These are phyloP conservation scores for Lepisosteus osseus DNA, from an alignment of 2,113 vertebrate species.

Conservation along the genomic window DNA sequence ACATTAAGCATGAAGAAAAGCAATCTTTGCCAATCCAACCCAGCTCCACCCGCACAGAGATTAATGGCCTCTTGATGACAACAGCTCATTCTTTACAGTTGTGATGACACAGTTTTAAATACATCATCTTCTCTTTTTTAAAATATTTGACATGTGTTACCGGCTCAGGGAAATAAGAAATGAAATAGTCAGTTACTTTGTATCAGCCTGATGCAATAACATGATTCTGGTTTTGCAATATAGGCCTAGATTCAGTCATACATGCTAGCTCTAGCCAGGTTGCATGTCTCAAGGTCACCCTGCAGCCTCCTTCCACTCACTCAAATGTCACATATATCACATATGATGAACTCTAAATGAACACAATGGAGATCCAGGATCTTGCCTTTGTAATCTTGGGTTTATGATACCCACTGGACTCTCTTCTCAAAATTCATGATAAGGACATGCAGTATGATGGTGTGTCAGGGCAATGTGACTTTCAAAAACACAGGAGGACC, in stretches of 20 bases:
- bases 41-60: no score
- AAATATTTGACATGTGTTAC: no score
- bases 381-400: no score
- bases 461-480: no score
- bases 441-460: no score
- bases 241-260: conserved; percentile 29
- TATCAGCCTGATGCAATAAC: conserved; percentile 38
- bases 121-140: background rate
- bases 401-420: no score
- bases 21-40: no score
- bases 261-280: conserved; percentile 43
- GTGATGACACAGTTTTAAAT: background rate
- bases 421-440: no score
- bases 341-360: conserved; percentile 58
- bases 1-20: background rate
- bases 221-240: conserved; percentile 42
- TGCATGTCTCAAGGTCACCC: conserved; percentile 57
- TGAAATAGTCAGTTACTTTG: conserved; percentile 39
- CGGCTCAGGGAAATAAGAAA: conserved; percentile 21
- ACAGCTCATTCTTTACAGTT: no score
- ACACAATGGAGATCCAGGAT: conserved; percentile 47
- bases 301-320: conserved; percentile 49
- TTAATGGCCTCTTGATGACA: no score
- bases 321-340: conserved; percentile 59
- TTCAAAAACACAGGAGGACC: no score